phyloP scores from a whole-genome alignment of 2,797 vertebrate genomes.

The Coranthus polyacanthus region DNA sequence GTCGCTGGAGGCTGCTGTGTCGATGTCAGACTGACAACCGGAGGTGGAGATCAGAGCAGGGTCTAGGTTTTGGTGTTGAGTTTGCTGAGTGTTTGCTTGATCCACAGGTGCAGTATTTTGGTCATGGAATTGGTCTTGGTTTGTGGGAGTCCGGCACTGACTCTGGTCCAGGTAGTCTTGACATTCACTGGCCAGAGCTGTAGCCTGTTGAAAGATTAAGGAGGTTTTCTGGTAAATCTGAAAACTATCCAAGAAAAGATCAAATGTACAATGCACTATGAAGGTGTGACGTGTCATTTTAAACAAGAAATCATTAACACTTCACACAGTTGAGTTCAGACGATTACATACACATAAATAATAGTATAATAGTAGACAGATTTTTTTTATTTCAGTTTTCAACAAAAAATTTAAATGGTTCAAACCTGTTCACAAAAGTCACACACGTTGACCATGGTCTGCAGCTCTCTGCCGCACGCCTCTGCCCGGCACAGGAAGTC shows the following conservation, averaged over 20 bases:
- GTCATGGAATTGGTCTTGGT: conserved; percentile 27
- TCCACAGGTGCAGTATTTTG: conserved; percentile 18
- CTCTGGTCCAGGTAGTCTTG: conserved; percentile 78
- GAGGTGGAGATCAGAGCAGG: not conserved
- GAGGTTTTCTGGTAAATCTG: conserved; percentile 3
- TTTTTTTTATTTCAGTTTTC: no score
- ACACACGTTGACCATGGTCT: conserved; percentile 85
- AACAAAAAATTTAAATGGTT: no score
- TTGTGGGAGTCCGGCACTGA: conserved; percentile 53
- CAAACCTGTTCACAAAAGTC: conserved; percentile 90
- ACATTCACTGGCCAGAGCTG: conserved; percentile 86
- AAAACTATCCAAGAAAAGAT: not conserved
- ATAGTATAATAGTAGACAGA: no score
- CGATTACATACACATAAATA: no score
- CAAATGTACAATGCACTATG: not conserved
- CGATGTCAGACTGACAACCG: conserved; percentile 15
- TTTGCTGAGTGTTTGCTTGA: conserved; percentile 37
- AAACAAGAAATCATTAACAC: no score
- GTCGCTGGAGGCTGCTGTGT: conserved; percentile 39
- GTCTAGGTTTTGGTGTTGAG: conserved; percentile 43
- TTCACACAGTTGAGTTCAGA: no score
- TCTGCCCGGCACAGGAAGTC: conserved; percentile 89
- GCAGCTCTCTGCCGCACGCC: conserved; percentile 85
- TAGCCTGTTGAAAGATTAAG: conserved; percentile 80
- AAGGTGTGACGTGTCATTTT: no score